Evolutionary conservation across 2,797 vertebrate species (phyloP).

Genomic region (Chromis chromis): DNA sequence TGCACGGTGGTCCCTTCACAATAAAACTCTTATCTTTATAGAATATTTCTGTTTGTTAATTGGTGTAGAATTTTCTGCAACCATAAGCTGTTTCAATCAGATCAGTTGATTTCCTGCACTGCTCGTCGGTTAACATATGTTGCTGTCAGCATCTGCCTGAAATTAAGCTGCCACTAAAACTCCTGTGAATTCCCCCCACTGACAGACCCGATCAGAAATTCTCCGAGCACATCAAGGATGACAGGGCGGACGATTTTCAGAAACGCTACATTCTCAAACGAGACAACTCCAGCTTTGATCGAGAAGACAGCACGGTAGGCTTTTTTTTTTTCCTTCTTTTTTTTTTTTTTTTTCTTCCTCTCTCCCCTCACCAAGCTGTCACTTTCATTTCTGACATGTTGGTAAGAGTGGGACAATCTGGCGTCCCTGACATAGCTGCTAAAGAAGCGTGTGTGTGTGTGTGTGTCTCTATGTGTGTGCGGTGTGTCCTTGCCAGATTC

Average conservation of each 20-base stretch:
- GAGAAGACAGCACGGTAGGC: conserved; percentile 89
- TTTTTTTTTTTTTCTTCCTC: not conserved
- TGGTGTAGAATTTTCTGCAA: conserved; percentile 7
- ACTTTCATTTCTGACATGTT: conserved; percentile 77
- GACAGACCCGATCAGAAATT: conserved; percentile 98
- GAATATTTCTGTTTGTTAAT: conserved; percentile 2
- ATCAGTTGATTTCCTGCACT: conserved; percentile 8
- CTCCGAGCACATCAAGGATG: conserved; percentile 98
- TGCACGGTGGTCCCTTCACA: no score
- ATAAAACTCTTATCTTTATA: not conserved
- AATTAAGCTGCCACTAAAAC: conserved; percentile 67
- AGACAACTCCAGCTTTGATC: conserved; percentile 98
- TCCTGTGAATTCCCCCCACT: conserved; percentile 42
- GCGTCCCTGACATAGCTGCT: conserved; percentile 72
- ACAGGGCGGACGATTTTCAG: conserved; percentile 97
- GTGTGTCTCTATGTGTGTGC: conserved; percentile 44
- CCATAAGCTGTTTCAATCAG: conserved; percentile 6
- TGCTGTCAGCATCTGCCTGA: conserved; percentile 66
- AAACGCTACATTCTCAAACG: conserved; percentile 99
- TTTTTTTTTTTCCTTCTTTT: conserved; percentile 37
- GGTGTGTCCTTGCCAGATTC: conserved; percentile 87
- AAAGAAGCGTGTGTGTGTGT: conserved; percentile 54
- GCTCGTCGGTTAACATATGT: conserved; percentile 56
- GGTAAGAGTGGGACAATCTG: conserved; percentile 80
- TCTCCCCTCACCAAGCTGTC: conserved; percentile 73